Evolutionary conservation across 2,888 invertebrate genomes (phyloP).

Genomic region (Pollenia griseotomentosa): DNA sequence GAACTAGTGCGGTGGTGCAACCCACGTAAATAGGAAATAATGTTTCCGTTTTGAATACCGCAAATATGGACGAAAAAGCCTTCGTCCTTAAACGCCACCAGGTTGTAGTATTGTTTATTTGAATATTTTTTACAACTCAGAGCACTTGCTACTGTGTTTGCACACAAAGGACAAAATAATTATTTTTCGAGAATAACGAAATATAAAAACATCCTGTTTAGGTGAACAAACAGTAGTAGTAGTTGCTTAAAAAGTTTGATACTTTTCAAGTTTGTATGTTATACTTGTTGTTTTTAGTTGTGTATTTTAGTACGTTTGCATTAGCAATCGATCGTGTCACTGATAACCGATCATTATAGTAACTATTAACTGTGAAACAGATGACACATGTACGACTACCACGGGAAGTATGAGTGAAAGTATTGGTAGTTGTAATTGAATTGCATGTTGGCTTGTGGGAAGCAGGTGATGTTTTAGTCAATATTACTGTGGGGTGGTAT

Average conservation of each 20-base stretch:
- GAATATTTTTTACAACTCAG: slow-evolving; percentile 12
- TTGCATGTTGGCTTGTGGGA: slow-evolving; percentile 40
- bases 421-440: background rate
- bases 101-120: slow-evolving; percentile 23
- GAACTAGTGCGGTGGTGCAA: slow-evolving; percentile 33
- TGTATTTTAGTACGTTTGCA: slow-evolving; percentile 22
- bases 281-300: slow-evolving; percentile 14
- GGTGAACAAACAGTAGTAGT: background rate
- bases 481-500: slow-evolving; percentile 31
- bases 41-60: slow-evolving; percentile 60
- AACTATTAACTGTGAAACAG: slow-evolving; percentile 63
- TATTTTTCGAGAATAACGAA: background rate
- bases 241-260: slow-evolving; percentile 33
- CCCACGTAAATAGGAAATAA: slow-evolving; percentile 61
- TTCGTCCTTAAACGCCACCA: slow-evolving; percentile 41
- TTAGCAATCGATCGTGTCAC: slow-evolving; percentile 74
- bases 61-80: slow-evolving; percentile 22
- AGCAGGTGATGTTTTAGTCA: slow-evolving; percentile 60
- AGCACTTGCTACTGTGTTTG: background rate
- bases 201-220: slow-evolving; percentile 56
- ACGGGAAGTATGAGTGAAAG: background rate
- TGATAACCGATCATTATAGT: slow-evolving; percentile 74
- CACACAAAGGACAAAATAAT: slow-evolving; percentile 31
- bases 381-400: slow-evolving; percentile 40
- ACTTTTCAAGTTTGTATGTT: slow-evolving; percentile 11